Base-by-base conservation (phyloP, 2,888 invertebrate genomes). In the Chrysomela aeneicollis region DNA sequence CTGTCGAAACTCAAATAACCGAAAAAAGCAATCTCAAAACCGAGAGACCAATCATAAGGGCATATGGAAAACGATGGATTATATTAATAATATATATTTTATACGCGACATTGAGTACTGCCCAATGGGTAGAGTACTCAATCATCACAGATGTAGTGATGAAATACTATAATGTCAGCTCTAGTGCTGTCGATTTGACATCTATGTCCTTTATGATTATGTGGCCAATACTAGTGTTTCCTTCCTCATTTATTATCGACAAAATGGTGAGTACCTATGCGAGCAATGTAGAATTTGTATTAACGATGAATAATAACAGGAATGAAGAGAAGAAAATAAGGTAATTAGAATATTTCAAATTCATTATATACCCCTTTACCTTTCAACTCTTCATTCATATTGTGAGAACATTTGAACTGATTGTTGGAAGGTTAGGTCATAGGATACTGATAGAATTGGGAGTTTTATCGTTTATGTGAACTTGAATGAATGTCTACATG, bases 101-200 rank as follows among this genome's bases (percentile, higher is more conserved):
- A 57, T 93, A 93, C 80, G 95, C 96, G 12, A 90, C 93, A 62
- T 90, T 92, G 61, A 97, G 95, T 81, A 90, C 95, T 59, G 90
- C 94, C 86, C 97, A 98, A 83, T 98, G 97, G 97, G 92, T 96
- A 74, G 93, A 97, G 84, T 94, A 95, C 86, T 92, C 93, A 78
- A 96, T 97, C 79, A 95, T 97, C 70, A 89, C 91, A 73, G 92
- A 95, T 80, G 88, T 94, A 64, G 87, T 97, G 53, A 86, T 84
- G 77, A 88, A 88, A 76, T 92, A 92, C 83, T 94, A 94, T 79
- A 85, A 85, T 42, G 89, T 93, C 22, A 84, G 85, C 73, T 87
- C 87, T 72, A 87, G 88, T 74, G 87, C 88, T 73, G 93, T 98
- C 60, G 93, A 98, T 82, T 97, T 96, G 97, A 94, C 97, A 19